Base-by-base conservation (phyloP, 2,113 vertebrate species). In the Morone chrysops region DNA sequence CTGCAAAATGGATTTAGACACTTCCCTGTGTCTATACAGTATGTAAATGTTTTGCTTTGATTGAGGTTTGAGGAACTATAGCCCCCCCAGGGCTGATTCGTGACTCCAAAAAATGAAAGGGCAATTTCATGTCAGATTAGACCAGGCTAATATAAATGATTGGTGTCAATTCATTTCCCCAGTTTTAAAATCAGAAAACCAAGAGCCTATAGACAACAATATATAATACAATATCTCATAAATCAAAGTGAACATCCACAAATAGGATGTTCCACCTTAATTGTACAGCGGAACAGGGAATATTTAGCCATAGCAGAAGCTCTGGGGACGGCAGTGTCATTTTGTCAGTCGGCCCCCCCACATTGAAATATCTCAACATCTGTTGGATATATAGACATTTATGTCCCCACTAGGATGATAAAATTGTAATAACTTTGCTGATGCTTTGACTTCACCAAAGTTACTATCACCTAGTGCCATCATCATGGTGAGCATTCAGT, bases 1-100 rank as follows among this genome's bases (percentile, higher is more conserved):
- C n/a, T 11, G 9, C 8, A 63, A 43, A 83, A 83, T 57, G 20
- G 72, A 75, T 82, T 86, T 65, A 53, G 66, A 61, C 14, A 51
- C 59, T 53, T 53, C 3, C 38, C 20, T 68, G 54, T 81, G 62
- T 70, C 45, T 41, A 9, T 36, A 22, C 11, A 41, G 20, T 47
- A 16, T 11, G 0, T 36, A 50, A 74, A 53, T 36, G 22, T 47
- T 1, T 20, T 57, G 53, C 18, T 70, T 43, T 70, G 20, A 62
- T n/a, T 66, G 40, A 77, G 40, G 16, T 31, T 31, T 31, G 31
- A 31, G 48, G n/a, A 70, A 43, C 2, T 25, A 20, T 67, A 40
- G 62, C 6, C 41, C 63, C 69, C 13, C 13, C 25, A 78, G 65
- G 57, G 20, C 1, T 66, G 60, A 16, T 14, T 20, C 2, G 48